These are phyloP conservation scores for Ditula angustiorana DNA, from an alignment of 2,888 invertebrate genomes.

Conservation along the genomic window DNA sequence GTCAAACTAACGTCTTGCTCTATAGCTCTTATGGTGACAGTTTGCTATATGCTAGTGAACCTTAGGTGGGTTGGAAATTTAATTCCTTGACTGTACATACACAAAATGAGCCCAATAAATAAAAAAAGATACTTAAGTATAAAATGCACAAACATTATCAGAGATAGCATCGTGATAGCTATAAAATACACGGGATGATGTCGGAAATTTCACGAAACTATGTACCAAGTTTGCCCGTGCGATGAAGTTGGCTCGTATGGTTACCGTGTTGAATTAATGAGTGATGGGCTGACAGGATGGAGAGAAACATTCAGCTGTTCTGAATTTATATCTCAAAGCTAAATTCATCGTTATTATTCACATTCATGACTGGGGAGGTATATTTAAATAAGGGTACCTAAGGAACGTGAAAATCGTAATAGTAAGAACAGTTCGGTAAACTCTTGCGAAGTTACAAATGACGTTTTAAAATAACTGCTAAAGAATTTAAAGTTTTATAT, in stretches of 20 bases:
- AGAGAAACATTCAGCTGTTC: conserved; percentile 9
- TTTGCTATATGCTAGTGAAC: too few relatives aligned
- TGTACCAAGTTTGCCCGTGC: conserved; percentile 18
- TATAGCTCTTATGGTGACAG: too few relatives aligned
- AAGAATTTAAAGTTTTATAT: too few relatives aligned
- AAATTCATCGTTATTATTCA: not conserved
- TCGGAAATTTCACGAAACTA: conserved; percentile 34
- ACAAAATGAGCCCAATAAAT: too few relatives aligned
- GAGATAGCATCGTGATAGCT: too few relatives aligned
- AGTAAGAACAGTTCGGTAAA: too few relatives aligned
- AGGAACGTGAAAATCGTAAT: too few relatives aligned
- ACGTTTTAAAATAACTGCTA: too few relatives aligned
- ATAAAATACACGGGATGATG: conserved; percentile 11
- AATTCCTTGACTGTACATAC: not conserved
- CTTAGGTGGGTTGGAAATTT: too few relatives aligned
- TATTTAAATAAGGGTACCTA: too few relatives aligned
- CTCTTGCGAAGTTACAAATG: too few relatives aligned
- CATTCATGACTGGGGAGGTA: not conserved
- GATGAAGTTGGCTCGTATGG: conserved; percentile 30
- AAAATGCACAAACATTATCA: conserved; percentile 5
- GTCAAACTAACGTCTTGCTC: too few relatives aligned
- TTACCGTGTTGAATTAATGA: conserved; percentile 37
- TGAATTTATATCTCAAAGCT: not conserved
- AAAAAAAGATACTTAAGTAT: not conserved
- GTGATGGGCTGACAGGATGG: conserved; percentile 33